These are phyloP conservation scores for Entomyzon cyanotis DNA, from an alignment of 2,113 vertebrate genomes.

Conservation along the genomic window DNA sequence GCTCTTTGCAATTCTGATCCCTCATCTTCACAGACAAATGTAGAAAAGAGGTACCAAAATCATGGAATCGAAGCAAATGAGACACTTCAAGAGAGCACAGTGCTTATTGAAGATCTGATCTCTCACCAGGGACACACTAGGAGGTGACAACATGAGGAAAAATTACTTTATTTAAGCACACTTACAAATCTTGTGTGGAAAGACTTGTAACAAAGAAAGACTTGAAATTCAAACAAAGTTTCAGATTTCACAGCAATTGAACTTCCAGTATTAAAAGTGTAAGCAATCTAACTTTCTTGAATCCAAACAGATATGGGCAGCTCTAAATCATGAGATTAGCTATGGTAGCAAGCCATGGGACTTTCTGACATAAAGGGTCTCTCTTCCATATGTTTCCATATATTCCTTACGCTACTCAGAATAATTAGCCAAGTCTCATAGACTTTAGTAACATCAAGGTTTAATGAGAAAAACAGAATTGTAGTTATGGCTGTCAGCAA, in stretches of 20 bases:
- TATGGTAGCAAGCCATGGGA: background rate
- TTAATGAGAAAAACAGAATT: background rate
- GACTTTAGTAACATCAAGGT: background rate
- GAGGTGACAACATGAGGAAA: background rate
- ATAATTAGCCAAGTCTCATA: background rate
- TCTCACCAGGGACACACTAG: background rate
- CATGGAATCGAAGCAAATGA: background rate
- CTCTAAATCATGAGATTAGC: background rate
- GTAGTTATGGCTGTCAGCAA: background rate
- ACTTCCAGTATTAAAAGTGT: background rate
- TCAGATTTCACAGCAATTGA: background rate
- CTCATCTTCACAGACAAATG: background rate
- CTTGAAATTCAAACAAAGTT: background rate
- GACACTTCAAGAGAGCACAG: background rate
- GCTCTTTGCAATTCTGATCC: background rate
- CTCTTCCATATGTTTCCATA: background rate
- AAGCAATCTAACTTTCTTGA: background rate
- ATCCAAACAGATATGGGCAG: accelerated
- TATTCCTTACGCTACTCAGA: background rate
- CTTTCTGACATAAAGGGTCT: accelerated
- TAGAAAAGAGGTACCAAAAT: background rate
- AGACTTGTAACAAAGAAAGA: background rate
- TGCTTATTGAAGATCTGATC: background rate
- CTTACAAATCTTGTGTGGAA: background rate
- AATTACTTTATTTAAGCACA: background rate